Evolutionary conservation across 2,888 invertebrate genomes (phyloP).

Genomic region (Campoletis raptor): DNA sequence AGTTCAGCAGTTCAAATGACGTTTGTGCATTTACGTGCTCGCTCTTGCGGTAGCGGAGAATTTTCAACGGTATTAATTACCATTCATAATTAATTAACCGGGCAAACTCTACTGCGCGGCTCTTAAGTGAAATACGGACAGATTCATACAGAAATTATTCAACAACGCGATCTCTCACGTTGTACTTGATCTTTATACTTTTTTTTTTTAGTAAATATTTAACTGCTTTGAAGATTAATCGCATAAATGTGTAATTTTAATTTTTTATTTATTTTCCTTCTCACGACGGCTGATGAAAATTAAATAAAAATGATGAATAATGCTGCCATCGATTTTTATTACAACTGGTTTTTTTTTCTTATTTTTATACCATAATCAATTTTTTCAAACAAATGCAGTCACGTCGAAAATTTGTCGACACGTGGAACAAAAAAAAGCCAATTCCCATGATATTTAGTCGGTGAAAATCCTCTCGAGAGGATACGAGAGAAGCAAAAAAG

Average conservation of each 20-base stretch:
- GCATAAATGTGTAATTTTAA: background rate
- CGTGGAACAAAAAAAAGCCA: background rate
- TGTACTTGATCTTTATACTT: background rate
- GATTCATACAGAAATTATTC: constrained; percentile 61
- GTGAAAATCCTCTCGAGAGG: background rate
- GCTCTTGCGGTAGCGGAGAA: constrained; percentile 48
- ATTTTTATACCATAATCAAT: background rate
- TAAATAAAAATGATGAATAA: background rate
- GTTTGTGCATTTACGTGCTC: constrained; percentile 68
- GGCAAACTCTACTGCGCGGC: constrained; percentile 40
- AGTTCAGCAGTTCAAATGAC: constrained; percentile 78
- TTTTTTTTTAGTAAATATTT: background rate
- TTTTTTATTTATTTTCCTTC: background rate
- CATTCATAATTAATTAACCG: constrained; percentile 69
- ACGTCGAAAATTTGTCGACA: background rate
- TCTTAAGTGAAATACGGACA: constrained; percentile 5
- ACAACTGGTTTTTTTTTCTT: too few relatives aligned
- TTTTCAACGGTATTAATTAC: constrained; percentile 70
- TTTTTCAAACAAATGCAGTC: too few relatives aligned
- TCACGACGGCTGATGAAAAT: background rate
- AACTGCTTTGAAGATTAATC: background rate
- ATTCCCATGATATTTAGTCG: background rate
- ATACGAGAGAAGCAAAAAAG: background rate
- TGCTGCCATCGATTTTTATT: too few relatives aligned
- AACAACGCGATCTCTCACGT: constrained; percentile 15